These are phyloP conservation scores for Tetrapedia diversipes DNA, from an alignment of 2,888 invertebrate genomes.

Conservation along the genomic window DNA sequence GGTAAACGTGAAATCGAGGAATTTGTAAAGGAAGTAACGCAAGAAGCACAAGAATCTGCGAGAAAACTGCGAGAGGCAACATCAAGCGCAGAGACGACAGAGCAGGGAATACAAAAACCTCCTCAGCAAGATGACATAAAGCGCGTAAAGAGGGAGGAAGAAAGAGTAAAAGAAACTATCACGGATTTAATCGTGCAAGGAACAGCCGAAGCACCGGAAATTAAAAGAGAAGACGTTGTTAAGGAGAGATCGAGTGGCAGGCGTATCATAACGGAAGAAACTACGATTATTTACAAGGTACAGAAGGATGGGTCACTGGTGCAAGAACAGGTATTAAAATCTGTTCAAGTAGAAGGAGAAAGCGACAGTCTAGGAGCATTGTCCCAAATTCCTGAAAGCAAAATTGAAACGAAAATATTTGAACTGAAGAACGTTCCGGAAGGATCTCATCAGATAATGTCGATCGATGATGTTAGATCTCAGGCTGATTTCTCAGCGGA, in stretches of 20 bases:
- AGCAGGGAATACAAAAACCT: background rate
- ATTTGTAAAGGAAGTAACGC: background rate
- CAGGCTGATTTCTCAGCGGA: slow-evolving; percentile 25
- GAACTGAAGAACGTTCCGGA: slow-evolving; percentile 23
- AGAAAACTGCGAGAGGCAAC: background rate
- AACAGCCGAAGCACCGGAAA: slow-evolving; percentile 2
- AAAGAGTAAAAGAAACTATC: background rate
- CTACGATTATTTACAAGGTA: slow-evolving; percentile 63
- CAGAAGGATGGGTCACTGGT: slow-evolving; percentile 60
- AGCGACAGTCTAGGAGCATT: slow-evolving; percentile 17
- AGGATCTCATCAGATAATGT: slow-evolving; percentile 10
- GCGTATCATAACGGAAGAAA: slow-evolving; percentile 59
- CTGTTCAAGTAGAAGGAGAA: slow-evolving; percentile 55
- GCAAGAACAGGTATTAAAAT: slow-evolving; percentile 55
- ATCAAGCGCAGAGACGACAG: background rate
- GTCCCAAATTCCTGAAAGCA: slow-evolving; percentile 35
- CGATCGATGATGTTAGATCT: slow-evolving; percentile 2
- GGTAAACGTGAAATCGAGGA: background rate
- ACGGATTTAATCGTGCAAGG: background rate
- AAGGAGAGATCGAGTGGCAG: slow-evolving; percentile 32
- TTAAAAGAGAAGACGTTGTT: slow-evolving; percentile 10
- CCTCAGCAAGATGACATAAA: slow-evolving; percentile 12
- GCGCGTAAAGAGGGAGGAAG: background rate
- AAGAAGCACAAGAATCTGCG: background rate
- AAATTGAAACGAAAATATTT: slow-evolving; percentile 29